Base-by-base conservation (phyloP, 2,797 vertebrate species). In the Platalea minor region DNA sequence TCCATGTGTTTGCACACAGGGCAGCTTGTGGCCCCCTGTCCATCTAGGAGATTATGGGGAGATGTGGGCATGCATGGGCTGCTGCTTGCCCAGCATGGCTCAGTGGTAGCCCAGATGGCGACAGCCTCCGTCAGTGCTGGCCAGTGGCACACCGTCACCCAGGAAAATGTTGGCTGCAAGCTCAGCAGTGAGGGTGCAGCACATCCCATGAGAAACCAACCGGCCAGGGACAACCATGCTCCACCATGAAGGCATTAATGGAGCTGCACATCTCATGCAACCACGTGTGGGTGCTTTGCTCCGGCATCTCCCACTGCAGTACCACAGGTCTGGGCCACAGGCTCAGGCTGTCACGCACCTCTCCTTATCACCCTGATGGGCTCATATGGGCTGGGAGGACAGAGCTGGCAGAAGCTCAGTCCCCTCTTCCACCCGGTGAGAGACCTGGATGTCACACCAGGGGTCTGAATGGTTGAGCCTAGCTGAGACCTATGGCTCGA, bases 401-500 rank as follows among this genome's bases (percentile, higher is more conserved):
- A 75, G 43, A 39, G 64, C 33, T 70, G 46, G 31, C 75, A 76
- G 54, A 39, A 88, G 17, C 53, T 83, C 51, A 56, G 68, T 15
- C n/a, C 23, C 24, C 19, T 43, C n/a, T 61, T 81, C 73, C 35
- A 60, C 35, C 59, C 2, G 3, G 13, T 56, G 35, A 63, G 48
- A 74, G 60, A 80, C 56, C 24, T 50, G 41, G 5, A 31, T 77
- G 43, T 61, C 70, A 11, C 50, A 60, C 13, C 43, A 48, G 18
- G 29, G 29, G 15, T 39, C 86, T 63, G 43, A 63, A 61, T 0
- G 0, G 39, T 7, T 48, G 25, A 77, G 33, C 35, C 53, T 11
- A 2, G 37, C 13, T 1, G 0, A 24, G 33, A 5, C 7, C 4
- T 5, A 25, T 21, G 37, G 19, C 21, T 24, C 8, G 10, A 37